Evolutionary conservation across 2,888 invertebrate genomes (phyloP).

Genomic region (Cylindroiulus punctatus): DNA sequence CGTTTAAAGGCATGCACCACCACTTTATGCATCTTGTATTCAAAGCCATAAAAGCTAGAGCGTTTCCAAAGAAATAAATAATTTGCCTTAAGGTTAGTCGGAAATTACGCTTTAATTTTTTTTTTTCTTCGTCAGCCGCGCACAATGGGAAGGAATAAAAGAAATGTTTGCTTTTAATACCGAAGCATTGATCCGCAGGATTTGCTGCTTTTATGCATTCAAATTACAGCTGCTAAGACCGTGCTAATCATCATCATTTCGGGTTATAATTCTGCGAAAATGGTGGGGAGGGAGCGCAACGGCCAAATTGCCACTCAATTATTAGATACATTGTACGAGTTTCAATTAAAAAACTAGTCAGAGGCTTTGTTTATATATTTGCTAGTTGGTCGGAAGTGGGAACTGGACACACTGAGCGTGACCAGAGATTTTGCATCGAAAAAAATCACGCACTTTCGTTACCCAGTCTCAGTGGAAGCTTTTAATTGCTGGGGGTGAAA

Average conservation of each 20-base stretch:
- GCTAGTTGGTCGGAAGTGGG: not conserved
- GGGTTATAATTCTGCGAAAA: not conserved
- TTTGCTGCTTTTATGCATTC: not conserved
- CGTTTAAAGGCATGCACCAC: slow-evolving; percentile 16
- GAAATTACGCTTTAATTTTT: slow-evolving; percentile 43
- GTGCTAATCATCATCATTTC: slow-evolving; percentile 1
- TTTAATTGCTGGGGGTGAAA: slow-evolving; percentile 31
- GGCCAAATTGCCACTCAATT: slow-evolving; percentile 1
- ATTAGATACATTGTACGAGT: not conserved
- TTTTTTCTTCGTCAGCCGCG: not conserved
- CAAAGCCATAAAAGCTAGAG: slow-evolving; percentile 28
- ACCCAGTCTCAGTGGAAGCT: slow-evolving; percentile 21
- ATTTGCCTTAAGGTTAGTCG: slow-evolving; percentile 42
- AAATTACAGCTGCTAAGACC: not conserved
- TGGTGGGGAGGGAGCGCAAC: not conserved
- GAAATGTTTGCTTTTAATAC: slow-evolving; percentile 40
- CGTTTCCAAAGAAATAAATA: slow-evolving; percentile 43
- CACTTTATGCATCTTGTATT: slow-evolving; percentile 43
- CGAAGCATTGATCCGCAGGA: slow-evolving; percentile 12
- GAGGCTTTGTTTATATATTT: not conserved
- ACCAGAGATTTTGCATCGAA: not conserved
- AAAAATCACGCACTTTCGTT: not conserved
- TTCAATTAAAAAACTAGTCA: slow-evolving; percentile 17
- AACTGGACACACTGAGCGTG: not conserved
- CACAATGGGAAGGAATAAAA: not conserved